Percentiles rank a stretch among this genome's conserved stretches.
phyloP scores from a whole-genome alignment of 2,888 invertebrate genomes.

The Ichneumoninae sp. region DNA sequence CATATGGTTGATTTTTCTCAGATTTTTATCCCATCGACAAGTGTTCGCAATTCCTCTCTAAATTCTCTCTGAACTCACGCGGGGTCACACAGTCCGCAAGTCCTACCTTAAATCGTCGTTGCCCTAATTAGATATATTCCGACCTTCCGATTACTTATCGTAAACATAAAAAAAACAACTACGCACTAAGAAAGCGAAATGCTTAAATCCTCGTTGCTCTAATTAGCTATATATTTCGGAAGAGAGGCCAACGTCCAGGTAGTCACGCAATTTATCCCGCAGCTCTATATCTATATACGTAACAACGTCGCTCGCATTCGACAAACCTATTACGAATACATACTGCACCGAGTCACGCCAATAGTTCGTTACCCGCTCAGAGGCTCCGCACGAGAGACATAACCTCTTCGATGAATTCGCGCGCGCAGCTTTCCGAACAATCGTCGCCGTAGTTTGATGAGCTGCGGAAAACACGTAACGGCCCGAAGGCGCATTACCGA shows the following conservation, averaged over 20 bases:
- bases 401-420: not conserved
- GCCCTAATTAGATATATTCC: not conserved
- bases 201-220: not conserved
- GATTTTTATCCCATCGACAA: no score
- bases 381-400: not conserved
- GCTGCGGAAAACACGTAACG: conserved; percentile 13
- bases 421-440: not conserved
- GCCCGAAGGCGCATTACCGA: conserved; percentile 35
- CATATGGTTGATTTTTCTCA: no score
- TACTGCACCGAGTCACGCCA: conserved; percentile 45
- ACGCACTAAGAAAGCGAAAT: not conserved
- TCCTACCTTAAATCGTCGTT: not conserved
- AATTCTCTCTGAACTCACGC: no score
- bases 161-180: not conserved
- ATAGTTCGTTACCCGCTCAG: conserved; percentile 39
- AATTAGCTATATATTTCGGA: conserved; percentile 20
- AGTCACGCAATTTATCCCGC: conserved; percentile 38
- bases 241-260: not conserved
- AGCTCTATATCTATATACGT: not conserved
- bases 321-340: conserved; percentile 23
- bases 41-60: no score
- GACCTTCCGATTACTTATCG: not conserved
- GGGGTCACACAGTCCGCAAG: no score
- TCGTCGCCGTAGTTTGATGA: not conserved
- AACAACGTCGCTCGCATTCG: not conserved